Base-by-base conservation (phyloP, 1,140 invertebrate species). In the Bombus pyrosoma region DNA sequence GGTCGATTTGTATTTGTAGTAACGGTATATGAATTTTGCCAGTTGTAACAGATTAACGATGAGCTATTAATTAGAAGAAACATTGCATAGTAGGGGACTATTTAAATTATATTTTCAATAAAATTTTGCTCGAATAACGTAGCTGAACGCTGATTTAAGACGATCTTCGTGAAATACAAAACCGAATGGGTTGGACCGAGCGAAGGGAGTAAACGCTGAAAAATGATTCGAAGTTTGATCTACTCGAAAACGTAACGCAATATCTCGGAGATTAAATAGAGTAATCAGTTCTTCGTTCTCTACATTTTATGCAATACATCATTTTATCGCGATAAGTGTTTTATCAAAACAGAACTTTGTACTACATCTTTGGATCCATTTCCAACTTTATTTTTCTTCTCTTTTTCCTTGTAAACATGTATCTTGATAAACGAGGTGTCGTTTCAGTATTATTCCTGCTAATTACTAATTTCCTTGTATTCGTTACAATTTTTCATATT, bases 181-280 rank as follows among this genome's bases (percentile, higher is more conserved):
- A 71, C 28, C 3, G 4, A 59, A 22, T 3, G 15, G 4, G 3
- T 75, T 13, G 1, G 32, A 15, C 22, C 28, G 34, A 13, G 47
- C 8, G 0, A 53, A 53, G 15, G 37, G 43, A 68, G 57, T 77
- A 32, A 28, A 25, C 13, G 47, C 0, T 2, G 47, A 53, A 6
- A 2, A 78, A 9, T 5, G n/a, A n/a, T 15, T 76, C n/a, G 47
- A 78, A 22, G 47, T 15, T 68, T 15, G 74, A 78, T 69, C 47
- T 57, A 28, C 28, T 57, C 64, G 62, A 43, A 77, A 77, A 77
- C 22, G 62, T 83, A 59, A 71, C 74, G n/a, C 62, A 47, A 78
- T 83, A 83, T 83, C 74, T 41, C 2, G 22, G 18, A 1, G 82
- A 83, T 71, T 78, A 83, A 83, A 78, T 83, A 83, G 69, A 83